Conservation (phyloP, 2,113 vertebrate genomes). For the Platichthys stellatus region DNA sequence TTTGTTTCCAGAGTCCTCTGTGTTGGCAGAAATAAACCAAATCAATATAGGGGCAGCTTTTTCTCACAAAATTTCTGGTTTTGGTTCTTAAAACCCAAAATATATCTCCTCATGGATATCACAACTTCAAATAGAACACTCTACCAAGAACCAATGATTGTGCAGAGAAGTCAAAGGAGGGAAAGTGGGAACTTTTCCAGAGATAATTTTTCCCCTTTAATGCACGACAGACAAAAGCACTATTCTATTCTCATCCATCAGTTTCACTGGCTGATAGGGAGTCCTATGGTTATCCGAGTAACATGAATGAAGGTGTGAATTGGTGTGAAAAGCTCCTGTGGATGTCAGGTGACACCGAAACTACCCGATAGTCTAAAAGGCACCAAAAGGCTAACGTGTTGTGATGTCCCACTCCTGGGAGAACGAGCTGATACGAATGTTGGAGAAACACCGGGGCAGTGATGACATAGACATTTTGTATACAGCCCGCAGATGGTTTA, state of each 20-base stretch:
- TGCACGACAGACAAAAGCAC: neutral
- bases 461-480: neutral
- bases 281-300: neutral
- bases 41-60: too few relatives aligned
- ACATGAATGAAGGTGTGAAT: conserved; percentile 33
- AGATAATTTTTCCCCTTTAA: neutral
- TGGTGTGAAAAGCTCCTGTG: conserved; percentile 12
- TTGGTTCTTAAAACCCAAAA: neutral
- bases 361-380: conserved; percentile 24
- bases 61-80: neutral
- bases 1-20: neutral
- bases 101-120: neutral
- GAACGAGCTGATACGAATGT: neutral
- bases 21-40: neutral
- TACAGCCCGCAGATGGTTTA: neutral
- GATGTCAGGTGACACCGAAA: neutral
- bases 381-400: conserved; percentile 7
- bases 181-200: neutral
- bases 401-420: neutral
- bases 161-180: neutral
- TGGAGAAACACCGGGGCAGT: conserved; percentile 10
- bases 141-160: too few relatives aligned
- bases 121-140: neutral
- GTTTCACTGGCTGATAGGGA: neutral
- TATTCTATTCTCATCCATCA: neutral